Conservation (phyloP, 2,888 invertebrate genomes). For the Rotaria magnacalcarata region DNA sequence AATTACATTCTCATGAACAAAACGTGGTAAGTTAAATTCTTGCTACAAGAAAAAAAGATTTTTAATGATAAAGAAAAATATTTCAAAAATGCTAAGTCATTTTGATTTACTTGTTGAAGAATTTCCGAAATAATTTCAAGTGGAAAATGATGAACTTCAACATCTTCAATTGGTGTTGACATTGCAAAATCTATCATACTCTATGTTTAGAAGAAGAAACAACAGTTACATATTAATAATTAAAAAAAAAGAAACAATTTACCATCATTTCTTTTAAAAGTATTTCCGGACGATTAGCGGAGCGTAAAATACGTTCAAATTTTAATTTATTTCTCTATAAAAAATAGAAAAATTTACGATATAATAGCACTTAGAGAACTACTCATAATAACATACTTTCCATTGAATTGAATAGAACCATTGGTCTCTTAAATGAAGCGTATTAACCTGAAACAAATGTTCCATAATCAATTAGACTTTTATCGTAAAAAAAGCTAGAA, state of each 20-base stretch:
- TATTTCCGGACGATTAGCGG: constrained; percentile 69
- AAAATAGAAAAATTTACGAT: too few relatives aligned
- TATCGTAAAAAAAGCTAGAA: neutral
- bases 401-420: constrained; percentile 76
- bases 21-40: constrained; percentile 49
- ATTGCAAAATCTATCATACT: constrained; percentile 73
- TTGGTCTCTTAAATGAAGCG: constrained; percentile 74
- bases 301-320: constrained; percentile 69
- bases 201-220: constrained; percentile 57
- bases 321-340: constrained; percentile 68
- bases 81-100: neutral
- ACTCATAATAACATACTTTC: constrained; percentile 59
- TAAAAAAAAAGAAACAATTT: constrained; percentile 48
- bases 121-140: constrained; percentile 71
- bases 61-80: neutral
- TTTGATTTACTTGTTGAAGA: constrained; percentile 54
- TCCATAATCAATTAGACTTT: neutral
- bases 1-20: constrained; percentile 60
- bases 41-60: neutral
- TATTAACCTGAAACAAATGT: constrained; percentile 67
- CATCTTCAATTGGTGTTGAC: constrained; percentile 73
- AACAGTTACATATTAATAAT: neutral
- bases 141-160: constrained; percentile 70
- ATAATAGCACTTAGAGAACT: too few relatives aligned
- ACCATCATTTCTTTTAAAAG: constrained; percentile 74